Conservation (phyloP, 2,888 invertebrate genomes). For the Protodeltote pygarga region DNA sequence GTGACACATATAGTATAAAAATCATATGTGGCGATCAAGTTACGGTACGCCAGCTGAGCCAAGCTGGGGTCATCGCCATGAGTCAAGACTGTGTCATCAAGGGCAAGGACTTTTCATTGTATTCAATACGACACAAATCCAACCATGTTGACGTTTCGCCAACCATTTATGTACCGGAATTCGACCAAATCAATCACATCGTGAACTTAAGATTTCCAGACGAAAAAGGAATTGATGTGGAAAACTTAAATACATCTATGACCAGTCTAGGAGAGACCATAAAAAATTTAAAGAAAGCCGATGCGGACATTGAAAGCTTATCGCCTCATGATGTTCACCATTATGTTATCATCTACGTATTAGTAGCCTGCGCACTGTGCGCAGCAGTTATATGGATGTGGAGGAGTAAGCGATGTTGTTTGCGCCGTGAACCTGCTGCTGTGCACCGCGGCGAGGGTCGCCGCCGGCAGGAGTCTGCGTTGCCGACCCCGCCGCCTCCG, state of each 20-base stretch:
- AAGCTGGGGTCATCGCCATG: slow-evolving; percentile 1
- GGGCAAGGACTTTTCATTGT: not conserved
- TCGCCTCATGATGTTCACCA: slow-evolving; percentile 3
- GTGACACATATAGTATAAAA: slow-evolving; percentile 2
- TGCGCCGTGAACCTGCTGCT: not conserved
- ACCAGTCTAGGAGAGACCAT: not conserved
- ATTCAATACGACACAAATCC: not conserved
- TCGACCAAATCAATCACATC: not conserved
- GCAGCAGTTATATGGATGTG: not conserved
- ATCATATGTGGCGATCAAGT: slow-evolving; percentile 3
- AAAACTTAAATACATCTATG: slow-evolving; percentile 1
- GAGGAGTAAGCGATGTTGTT: not conserved
- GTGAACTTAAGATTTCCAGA: not conserved
- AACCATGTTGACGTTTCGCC: not conserved
- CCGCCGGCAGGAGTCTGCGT: not conserved
- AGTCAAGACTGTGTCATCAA: not conserved
- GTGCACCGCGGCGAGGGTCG: not conserved
- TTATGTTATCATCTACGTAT: not conserved
- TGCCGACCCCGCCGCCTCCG: not conserved
- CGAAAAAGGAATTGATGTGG: not conserved
- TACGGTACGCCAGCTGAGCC: slow-evolving; percentile 4
- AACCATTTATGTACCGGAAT: not conserved
- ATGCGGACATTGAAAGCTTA: not conserved
- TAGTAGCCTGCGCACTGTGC: not conserved
- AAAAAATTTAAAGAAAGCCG: not conserved